Percentiles rank a stretch among this genome's conserved stretches.
Evolutionary conservation across 2,797 vertebrate species (phyloP).

Genomic region (Octomys mimax): DNA sequence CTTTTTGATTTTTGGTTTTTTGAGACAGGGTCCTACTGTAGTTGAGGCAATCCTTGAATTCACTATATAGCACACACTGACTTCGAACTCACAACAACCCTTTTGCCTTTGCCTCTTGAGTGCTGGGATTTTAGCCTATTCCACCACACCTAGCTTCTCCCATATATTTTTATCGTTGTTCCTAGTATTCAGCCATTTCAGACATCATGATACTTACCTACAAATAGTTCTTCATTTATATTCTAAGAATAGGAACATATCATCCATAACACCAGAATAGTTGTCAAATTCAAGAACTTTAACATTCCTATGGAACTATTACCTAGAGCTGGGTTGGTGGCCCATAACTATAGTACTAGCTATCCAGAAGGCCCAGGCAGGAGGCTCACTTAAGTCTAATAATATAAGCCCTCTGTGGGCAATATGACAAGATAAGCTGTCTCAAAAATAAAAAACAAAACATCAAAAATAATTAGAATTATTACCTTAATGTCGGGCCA

Average conservation of each 20-base stretch:
- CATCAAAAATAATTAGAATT: neutral
- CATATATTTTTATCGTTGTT: neutral
- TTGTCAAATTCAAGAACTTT: slow-evolving; percentile 52
- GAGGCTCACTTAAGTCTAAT: neutral
- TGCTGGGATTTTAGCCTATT: too few species aligned
- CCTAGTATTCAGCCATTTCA: slow-evolving; percentile 38
- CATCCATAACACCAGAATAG: neutral
- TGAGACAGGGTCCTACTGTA: neutral
- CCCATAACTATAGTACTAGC: neutral
- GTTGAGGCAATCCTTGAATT: neutral
- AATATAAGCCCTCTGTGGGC: neutral
- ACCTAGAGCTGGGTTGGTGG: neutral
- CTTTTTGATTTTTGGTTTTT: neutral
- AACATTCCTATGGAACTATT: slow-evolving; percentile 9
- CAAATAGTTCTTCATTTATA: slow-evolving; percentile 4
- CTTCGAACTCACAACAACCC: neutral
- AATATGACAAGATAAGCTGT: neutral
- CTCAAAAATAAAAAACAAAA: neutral
- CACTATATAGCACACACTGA: neutral
- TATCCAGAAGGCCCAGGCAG: neutral
- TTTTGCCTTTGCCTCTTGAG: neutral
- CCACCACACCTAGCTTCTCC: neutral
- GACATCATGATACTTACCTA: neutral
- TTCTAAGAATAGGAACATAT: slow-evolving; percentile 27
- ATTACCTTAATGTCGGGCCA: too few species aligned